These are phyloP conservation scores for Syndactyla subalaris DNA, from an alignment of 2,797 vertebrate genomes.

Conservation along the genomic window DNA sequence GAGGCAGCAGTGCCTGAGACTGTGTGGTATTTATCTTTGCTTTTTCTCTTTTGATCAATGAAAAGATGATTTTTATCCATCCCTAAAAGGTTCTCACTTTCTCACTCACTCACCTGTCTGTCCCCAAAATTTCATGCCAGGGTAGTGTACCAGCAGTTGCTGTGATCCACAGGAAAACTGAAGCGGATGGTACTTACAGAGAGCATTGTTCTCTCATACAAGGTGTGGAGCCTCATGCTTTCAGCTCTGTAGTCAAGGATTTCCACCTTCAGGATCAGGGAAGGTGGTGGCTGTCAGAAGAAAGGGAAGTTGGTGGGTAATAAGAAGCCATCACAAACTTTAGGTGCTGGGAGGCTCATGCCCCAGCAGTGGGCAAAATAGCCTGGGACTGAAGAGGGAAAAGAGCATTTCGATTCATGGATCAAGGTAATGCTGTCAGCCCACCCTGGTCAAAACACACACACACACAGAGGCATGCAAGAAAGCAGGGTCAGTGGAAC, in stretches of 20 bases:
- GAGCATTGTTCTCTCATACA: neutral
- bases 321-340: neutral
- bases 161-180: neutral
- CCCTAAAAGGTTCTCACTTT: neutral
- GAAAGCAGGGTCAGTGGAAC: rapidly evolving
- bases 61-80: neutral
- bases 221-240: rapidly evolving
- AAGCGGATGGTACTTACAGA: neutral
- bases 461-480: rapidly evolving
- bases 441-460: neutral
- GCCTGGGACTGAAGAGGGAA: neutral
- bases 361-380: neutral
- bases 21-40: neutral
- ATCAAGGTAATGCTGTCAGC: neutral
- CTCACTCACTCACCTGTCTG: neutral
- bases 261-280: neutral
- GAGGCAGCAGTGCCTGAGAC: neutral
- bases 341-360: neutral
- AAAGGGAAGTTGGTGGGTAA: neutral
- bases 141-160: neutral
- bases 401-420: neutral
- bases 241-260: neutral
- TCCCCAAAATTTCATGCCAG: neutral
- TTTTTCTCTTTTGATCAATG: neutral
- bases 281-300: neutral